A percentile compares a stretch with the other conserved stretches of the same genome.
Evolutionary conservation across 1,140 invertebrate genomes (phyloP).

Genomic region (Brachionus manjavacas): DNA sequence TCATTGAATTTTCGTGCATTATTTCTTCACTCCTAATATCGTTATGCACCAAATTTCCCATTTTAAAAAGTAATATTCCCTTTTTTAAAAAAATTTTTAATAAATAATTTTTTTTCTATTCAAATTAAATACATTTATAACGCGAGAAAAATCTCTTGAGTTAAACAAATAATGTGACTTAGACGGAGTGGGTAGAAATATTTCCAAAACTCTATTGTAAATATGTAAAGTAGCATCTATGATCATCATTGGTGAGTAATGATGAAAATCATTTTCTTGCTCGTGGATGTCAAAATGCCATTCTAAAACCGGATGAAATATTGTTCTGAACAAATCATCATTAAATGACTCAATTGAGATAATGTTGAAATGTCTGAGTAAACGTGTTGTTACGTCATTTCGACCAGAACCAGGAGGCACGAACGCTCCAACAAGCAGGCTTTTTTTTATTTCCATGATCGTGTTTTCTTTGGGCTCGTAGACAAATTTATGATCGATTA

Average conservation of each 20-base stretch:
- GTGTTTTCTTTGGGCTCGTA: conserved; percentile 53
- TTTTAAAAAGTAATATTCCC: conserved; percentile 14
- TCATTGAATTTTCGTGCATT: conserved; percentile 16
- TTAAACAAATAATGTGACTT: conserved; percentile 94
- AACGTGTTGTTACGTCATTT: conserved; percentile 54
- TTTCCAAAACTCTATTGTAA: conserved; percentile 18
- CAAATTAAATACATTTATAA: conserved; percentile 23
- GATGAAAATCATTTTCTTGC: not conserved
- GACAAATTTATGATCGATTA: conserved; percentile 53
- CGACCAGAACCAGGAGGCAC: conserved; percentile 55
- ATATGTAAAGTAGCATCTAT: conserved; percentile 25
- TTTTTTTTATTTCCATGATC: conserved; percentile 51
- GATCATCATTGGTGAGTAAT: conserved; percentile 20
- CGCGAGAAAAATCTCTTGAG: conserved; percentile 71
- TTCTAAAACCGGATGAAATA: conserved; percentile 29
- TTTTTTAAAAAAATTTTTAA: not conserved
- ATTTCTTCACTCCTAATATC: not conserved
- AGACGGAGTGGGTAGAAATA: conserved; percentile 76
- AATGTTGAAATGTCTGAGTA: conserved; percentile 50
- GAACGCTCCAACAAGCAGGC: conserved; percentile 56
- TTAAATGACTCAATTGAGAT: conserved; percentile 23
- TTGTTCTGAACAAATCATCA: conserved; percentile 2
- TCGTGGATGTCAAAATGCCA: conserved; percentile 10
- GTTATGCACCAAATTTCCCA: not conserved
- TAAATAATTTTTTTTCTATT: not conserved